These are phyloP conservation scores for Noctua pronuba DNA, from an alignment of 2,888 invertebrate genomes.

Conservation along the genomic window DNA sequence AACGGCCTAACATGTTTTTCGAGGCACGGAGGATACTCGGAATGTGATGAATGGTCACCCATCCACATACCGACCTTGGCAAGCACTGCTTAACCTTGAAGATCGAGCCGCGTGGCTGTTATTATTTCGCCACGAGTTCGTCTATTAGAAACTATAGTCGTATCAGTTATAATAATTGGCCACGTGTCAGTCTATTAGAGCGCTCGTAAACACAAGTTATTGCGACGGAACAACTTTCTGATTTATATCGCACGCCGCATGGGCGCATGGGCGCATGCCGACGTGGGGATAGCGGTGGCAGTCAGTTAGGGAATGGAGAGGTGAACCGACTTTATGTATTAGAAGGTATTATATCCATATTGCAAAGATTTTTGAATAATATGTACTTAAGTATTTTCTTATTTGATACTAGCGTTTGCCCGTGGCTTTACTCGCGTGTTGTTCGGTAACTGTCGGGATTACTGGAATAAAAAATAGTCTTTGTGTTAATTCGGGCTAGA, in stretches of 20 bases:
- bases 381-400: not conserved
- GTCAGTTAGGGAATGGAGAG: constrained; percentile 19
- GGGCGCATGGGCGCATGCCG: too few relatives aligned
- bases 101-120: not conserved
- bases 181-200: constrained; percentile 71
- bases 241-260: constrained; percentile 69
- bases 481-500: not conserved
- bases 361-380: not conserved
- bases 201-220: constrained; percentile 77
- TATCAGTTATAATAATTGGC: constrained; percentile 51
- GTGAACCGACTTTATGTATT: not conserved
- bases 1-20: not conserved
- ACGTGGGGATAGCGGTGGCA: constrained; percentile 21
- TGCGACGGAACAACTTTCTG: constrained; percentile 78
- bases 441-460: too few relatives aligned
- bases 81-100: not conserved
- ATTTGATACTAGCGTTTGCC: not conserved
- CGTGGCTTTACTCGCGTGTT: not conserved
- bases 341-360: not conserved
- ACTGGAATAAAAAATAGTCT: not conserved
- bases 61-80: not conserved
- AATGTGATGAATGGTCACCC: too few relatives aligned
- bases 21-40: not conserved
- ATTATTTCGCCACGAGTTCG: constrained; percentile 10
- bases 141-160: constrained; percentile 56